These are phyloP conservation scores for Catharus fuscescens DNA, from an alignment of 2,113 vertebrate species.

Conservation along the genomic window DNA sequence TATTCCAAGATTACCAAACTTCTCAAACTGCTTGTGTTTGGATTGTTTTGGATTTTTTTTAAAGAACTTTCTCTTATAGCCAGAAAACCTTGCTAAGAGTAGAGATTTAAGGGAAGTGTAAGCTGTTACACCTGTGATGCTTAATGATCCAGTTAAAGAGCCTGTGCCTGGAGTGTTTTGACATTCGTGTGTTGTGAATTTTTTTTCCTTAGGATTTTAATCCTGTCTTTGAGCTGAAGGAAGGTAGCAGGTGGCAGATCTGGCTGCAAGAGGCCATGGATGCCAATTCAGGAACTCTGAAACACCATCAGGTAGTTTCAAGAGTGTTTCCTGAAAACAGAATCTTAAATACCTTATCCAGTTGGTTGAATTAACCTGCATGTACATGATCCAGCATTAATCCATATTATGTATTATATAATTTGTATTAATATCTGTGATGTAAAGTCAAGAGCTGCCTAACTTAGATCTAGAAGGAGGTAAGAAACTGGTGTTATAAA, in stretches of 20 bases:
- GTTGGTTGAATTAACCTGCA: neutral
- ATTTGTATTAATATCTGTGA: neutral
- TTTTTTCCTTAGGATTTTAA: neutral
- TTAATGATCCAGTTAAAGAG: neutral
- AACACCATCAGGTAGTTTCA: neutral
- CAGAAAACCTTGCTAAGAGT: neutral
- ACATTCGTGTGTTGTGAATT: neutral
- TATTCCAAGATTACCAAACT: neutral
- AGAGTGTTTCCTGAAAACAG: neutral
- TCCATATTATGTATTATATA: neutral
- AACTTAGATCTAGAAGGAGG: neutral
- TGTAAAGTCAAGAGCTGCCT: neutral
- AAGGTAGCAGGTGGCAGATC: neutral
- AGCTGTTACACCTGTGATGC: neutral
- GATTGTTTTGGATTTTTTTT: neutral
- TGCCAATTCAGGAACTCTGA: neutral
- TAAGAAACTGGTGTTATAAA: neutral
- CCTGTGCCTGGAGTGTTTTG: neutral
- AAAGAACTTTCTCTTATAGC: neutral
- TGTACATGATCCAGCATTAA: neutral
- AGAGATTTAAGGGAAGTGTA: neutral
- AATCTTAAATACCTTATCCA: neutral
- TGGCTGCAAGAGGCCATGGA: neutral
- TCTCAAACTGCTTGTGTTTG: neutral
- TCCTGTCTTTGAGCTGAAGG: neutral